A percentile compares a stretch with the other conserved stretches of the same genome.
phyloP scores from a whole-genome alignment of 2,888 invertebrate species.

The Pseudococcus longispinus region DNA sequence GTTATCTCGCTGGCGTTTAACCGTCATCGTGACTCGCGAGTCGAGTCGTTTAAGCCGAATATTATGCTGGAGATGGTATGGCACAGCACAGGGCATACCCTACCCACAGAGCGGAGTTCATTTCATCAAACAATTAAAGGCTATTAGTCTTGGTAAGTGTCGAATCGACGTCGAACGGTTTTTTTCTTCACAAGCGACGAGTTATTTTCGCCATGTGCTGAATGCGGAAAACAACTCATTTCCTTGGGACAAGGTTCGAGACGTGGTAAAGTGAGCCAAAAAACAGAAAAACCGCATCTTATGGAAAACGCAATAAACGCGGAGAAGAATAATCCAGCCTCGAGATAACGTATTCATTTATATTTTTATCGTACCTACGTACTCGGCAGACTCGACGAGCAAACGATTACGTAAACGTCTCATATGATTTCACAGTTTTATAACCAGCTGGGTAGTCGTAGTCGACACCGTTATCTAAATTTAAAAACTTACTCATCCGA shows the following conservation, averaged over 20 bases:
- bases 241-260: background rate
- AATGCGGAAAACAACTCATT: slow-evolving; percentile 36
- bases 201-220: slow-evolving; percentile 31
- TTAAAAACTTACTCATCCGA: slow-evolving; percentile 45
- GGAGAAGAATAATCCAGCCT: background rate
- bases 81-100: background rate
- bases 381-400: background rate
- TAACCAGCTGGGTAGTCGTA: background rate
- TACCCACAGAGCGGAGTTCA: background rate
- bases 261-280: background rate
- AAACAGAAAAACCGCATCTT: slow-evolving; percentile 16
- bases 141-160: background rate
- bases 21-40: background rate
- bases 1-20: background rate
- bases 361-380: background rate
- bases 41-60: background rate
- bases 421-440: slow-evolving; percentile 30
- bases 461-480: slow-evolving; percentile 36
- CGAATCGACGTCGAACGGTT: background rate
- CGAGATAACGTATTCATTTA: slow-evolving; percentile 26
- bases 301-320: background rate
- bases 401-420: slow-evolving; percentile 3
- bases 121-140: slow-evolving; percentile 17
- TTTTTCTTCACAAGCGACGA: background rate
- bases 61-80: background rate